These are phyloP conservation scores for Alethe castanea DNA, from an alignment of 2,113 vertebrate genomes.

Conservation along the genomic window DNA sequence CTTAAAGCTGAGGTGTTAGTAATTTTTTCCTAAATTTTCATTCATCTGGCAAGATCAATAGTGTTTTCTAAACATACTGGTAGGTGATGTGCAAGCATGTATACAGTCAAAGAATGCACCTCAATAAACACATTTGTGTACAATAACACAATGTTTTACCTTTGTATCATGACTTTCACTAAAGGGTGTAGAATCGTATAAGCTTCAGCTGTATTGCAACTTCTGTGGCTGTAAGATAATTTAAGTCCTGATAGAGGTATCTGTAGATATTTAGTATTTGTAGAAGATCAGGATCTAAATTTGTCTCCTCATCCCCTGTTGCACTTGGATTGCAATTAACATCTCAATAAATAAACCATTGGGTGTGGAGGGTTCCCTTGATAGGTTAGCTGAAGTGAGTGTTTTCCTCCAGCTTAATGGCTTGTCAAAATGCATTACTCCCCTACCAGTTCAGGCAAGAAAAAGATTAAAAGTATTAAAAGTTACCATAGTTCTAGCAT, in stretches of 20 bases:
- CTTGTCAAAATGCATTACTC: not conserved
- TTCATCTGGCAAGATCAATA: not conserved
- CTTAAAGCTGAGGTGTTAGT: not conserved
- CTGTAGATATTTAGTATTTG: not conserved
- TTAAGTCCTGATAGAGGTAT: not conserved
- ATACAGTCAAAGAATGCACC: not conserved
- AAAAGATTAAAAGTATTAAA: not conserved
- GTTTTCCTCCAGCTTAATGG: not conserved
- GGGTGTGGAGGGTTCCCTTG: not conserved
- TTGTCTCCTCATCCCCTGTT: not conserved
- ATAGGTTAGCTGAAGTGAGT: not conserved
- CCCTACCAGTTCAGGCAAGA: not conserved
- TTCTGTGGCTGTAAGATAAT: not conserved
- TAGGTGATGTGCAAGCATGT: not conserved
- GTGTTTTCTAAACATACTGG: not conserved
- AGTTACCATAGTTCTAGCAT: not conserved
- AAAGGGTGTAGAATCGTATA: not conserved
- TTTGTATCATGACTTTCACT: not conserved
- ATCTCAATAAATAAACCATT: not conserved
- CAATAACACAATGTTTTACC: not conserved
- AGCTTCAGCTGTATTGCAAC: not conserved
- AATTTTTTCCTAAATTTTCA: not conserved
- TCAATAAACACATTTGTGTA: not conserved
- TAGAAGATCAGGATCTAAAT: not conserved
- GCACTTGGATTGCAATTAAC: not conserved